Conservation (phyloP, 2,113 vertebrate genomes). For the Diadophis punctatus region DNA sequence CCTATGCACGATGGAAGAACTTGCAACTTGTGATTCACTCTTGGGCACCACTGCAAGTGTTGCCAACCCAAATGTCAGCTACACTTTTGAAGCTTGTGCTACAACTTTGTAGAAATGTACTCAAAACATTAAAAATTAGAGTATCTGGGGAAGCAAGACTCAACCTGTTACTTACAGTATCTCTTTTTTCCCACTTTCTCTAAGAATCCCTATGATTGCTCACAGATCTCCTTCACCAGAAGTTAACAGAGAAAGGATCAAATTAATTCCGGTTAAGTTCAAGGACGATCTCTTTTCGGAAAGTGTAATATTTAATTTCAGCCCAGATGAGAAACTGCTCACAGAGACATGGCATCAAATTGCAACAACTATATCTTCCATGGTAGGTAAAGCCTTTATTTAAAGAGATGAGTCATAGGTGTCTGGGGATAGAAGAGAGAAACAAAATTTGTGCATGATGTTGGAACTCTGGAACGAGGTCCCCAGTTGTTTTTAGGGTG, state of each 20-base stretch:
- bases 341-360: constrained; percentile 69
- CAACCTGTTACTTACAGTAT: neutral
- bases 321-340: constrained; percentile 67
- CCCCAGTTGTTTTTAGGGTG: neutral
- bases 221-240: constrained; percentile 58
- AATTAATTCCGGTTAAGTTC: constrained; percentile 13
- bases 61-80: neutral
- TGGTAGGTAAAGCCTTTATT: constrained; percentile 69
- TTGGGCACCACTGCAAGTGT: neutral
- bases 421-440: neutral
- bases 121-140: neutral
- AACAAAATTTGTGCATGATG: neutral
- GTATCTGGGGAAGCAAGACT: neutral
- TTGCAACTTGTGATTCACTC: neutral
- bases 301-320: constrained; percentile 21
- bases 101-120: neutral
- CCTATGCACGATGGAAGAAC: neutral
- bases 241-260: constrained; percentile 42
- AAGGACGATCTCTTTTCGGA: constrained; percentile 40
- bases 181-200: constrained; percentile 11
- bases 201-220: constrained; percentile 67
- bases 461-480: neutral
- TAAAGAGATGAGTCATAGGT: neutral
- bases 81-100: neutral
- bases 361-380: constrained; percentile 63